phyloP scores from a whole-genome alignment of 2,797 vertebrate genomes.

The Rhinatrema bivittatum region DNA sequence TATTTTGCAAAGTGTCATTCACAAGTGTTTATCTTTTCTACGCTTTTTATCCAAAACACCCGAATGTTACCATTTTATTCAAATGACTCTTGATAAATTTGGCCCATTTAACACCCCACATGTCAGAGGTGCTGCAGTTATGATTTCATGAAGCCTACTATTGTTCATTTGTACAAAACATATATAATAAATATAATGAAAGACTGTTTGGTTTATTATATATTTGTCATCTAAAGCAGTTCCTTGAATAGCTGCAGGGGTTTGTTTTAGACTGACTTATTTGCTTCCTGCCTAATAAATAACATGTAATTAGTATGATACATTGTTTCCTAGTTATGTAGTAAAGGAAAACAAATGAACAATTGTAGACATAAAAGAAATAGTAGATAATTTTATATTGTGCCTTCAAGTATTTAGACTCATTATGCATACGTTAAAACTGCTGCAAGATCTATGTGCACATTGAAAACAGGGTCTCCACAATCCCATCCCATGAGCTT shows the following conservation, averaged over 20 bases:
- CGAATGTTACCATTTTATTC: no score
- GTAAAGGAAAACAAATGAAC: conserved; percentile 42
- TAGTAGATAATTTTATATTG: conserved; percentile 54
- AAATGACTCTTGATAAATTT: conserved; percentile 50
- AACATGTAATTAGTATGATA: conserved; percentile 62
- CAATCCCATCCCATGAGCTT: conserved; percentile 55
- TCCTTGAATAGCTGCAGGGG: conserved; percentile 56
- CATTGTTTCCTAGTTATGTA: conserved; percentile 54
- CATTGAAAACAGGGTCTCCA: conserved; percentile 41
- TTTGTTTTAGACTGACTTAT: conserved; percentile 62
- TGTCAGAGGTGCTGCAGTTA: conserved; percentile 37
- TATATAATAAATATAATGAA: conserved; percentile 60
- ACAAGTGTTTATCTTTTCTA: no score
- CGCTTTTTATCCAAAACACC: no score
- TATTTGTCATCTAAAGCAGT: conserved; percentile 59
- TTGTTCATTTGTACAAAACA: conserved; percentile 67
- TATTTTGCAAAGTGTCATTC: no score
- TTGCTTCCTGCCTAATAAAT: conserved; percentile 62
- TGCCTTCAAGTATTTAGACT: conserved; percentile 44
- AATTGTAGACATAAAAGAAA: conserved; percentile 48
- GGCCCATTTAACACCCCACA: conserved; percentile 31
- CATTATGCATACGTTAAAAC: conserved; percentile 46
- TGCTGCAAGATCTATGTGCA: conserved; percentile 43
- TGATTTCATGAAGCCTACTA: conserved; percentile 55
- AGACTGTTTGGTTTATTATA: conserved; percentile 55